Conservation (phyloP, 1,140 invertebrate species). For the Ruditapes philippinarum region DNA sequence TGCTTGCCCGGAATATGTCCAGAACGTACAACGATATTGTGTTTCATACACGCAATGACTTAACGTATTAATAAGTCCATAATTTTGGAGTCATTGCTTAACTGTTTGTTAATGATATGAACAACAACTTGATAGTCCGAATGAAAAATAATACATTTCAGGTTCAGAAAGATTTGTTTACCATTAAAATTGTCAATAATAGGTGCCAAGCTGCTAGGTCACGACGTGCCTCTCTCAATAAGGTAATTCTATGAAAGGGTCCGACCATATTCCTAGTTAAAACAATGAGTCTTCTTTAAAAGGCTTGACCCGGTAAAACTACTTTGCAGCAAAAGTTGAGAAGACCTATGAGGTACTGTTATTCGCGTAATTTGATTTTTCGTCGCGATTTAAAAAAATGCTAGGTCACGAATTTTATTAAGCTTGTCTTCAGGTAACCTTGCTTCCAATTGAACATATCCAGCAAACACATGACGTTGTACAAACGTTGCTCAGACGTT, state of each 20-base stretch:
- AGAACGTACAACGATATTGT: background rate
- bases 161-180: background rate
- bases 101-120: constrained; percentile 61
- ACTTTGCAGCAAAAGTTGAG: too few relatives aligned
- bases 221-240: too few relatives aligned
- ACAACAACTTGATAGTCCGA: constrained; percentile 58
- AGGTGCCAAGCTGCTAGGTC: too few relatives aligned
- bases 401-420: too few relatives aligned
- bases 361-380: constrained; percentile 6
- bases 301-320: constrained; percentile 32
- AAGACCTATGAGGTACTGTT: constrained; percentile 47
- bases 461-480: too few relatives aligned
- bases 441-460: too few relatives aligned
- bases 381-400: too few relatives aligned
- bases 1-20: background rate
- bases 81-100: background rate
- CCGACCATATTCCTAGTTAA: constrained; percentile 26
- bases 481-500: too few relatives aligned
- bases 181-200: constrained; percentile 43
- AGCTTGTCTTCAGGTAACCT: too few relatives aligned
- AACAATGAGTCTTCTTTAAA: constrained; percentile 29
- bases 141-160: constrained; percentile 1
- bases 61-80: constrained; percentile 62
- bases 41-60: background rate
- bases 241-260: constrained; percentile 56